These are phyloP conservation scores for Macaria notata DNA, from an alignment of 2,888 invertebrate species.

Conservation along the genomic window DNA sequence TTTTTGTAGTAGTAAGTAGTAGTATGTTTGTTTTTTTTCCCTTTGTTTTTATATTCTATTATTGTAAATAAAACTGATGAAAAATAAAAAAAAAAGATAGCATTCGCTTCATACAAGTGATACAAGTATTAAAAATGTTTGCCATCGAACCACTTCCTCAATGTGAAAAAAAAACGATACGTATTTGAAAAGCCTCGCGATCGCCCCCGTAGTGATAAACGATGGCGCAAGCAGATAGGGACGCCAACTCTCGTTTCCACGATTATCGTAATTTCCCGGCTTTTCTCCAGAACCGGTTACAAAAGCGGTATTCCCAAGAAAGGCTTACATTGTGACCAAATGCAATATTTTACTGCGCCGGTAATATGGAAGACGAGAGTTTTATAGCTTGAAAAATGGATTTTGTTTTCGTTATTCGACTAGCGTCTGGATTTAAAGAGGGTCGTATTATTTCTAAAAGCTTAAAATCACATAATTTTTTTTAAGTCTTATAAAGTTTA, in stretches of 20 bases:
- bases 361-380: conserved; percentile 27
- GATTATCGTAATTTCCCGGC: conserved; percentile 22
- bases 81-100: too few species aligned
- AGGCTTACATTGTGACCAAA: conserved; percentile 32
- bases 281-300: conserved; percentile 14
- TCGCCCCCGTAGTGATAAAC: conserved; percentile 3
- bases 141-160: too few species aligned
- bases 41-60: too few species aligned
- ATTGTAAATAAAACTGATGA: too few species aligned
- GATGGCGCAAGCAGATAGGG: conserved; percentile 17
- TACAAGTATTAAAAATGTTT: too few species aligned
- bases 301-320: conserved; percentile 18
- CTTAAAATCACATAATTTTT: background rate
- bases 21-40: too few species aligned
- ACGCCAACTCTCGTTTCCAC: conserved; percentile 12
- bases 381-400: conserved; percentile 35
- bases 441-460: background rate
- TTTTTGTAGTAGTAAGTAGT: too few species aligned
- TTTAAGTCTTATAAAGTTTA: background rate
- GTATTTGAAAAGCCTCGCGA: conserved; percentile 1
- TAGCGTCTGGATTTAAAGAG: conserved; percentile 1
- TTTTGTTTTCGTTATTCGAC: conserved; percentile 31
- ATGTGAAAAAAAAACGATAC: too few species aligned
- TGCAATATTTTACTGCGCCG: conserved; percentile 33
- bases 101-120: too few species aligned